These are phyloP conservation scores for Otus sunia DNA, from an alignment of 2,113 vertebrate genomes.

Conservation along the genomic window DNA sequence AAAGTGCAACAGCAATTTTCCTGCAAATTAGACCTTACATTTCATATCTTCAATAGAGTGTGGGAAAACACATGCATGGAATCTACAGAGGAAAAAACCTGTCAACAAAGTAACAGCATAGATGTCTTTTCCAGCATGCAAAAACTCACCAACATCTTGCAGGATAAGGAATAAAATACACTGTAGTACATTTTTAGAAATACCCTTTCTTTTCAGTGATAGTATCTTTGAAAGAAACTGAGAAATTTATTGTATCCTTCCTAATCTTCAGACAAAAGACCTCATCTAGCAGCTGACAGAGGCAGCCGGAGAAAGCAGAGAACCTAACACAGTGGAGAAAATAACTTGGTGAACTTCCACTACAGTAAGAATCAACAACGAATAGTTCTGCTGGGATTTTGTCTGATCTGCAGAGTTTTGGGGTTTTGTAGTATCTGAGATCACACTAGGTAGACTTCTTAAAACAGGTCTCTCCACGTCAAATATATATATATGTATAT, in stretches of 20 bases:
- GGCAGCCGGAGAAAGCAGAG: background rate
- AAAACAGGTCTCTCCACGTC: background rate
- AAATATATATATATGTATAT: background rate
- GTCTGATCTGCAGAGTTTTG: background rate
- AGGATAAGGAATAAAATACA: background rate
- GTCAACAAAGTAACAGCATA: background rate
- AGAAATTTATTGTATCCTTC: background rate
- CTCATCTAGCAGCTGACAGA: background rate
- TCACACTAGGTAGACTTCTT: background rate
- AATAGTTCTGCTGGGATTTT: background rate
- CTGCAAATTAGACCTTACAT: background rate
- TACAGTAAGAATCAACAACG: background rate
- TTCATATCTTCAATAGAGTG: background rate
- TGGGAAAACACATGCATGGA: background rate
- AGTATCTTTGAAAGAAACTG: background rate
- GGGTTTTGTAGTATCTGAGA: background rate
- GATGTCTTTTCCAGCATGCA: background rate
- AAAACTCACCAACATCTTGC: background rate
- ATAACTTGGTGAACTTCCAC: background rate
- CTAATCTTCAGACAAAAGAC: background rate
- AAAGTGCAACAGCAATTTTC: background rate
- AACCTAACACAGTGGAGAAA: background rate
- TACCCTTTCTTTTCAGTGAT: background rate
- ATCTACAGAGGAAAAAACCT: background rate
- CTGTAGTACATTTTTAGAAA: background rate